Evolutionary conservation across 2,888 invertebrate species (phyloP), one percentile per base, ranked within the genome.

Genomic region (Lacanobia oleracea): DNA sequence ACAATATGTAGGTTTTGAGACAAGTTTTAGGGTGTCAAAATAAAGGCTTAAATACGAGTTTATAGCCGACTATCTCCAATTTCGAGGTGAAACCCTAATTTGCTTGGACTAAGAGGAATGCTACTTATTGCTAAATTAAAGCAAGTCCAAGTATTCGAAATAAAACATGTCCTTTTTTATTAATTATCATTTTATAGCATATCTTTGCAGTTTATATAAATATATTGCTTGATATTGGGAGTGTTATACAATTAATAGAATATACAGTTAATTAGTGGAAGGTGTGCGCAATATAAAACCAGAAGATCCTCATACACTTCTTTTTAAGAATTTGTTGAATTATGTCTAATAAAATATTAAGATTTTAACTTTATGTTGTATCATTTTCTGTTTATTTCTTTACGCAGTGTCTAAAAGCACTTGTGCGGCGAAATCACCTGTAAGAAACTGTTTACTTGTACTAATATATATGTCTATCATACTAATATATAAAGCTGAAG

Each of bases 321-420:
- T 51, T 63, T 21, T 51, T 63, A 51, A 51, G 50, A 51, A 51
- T 63, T 63, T 51, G 10, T 4, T 37, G n/a, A 37, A 37, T 33
- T 59, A 59, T 37, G n/a, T 50, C n/a, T 6, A 62, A 48, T 62
- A 37, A 63, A 63, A 21, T 51, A 63, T 63, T 51, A 51, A 37
- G 37, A 37, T 48, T 62, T 1, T 62, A 50, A 48, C 12, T 48
- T 61, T 27, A 3, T 48, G 18, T 27, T 18, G 45, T 61, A 61
- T 61, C 12, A 45, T 33, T 48, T 59, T 2, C n/a, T 2, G 54
- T 14, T 5, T 40, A 33, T 60, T 43, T 43, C 3, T 18, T 43
- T 8, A 16, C 9, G 33, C 9, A 33, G 18, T 33, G 18, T 18
- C 27, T 18, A 27, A 33, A 54, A 56, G 12, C 27, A 9, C 9